phyloP scores from a whole-genome alignment of 2,113 vertebrate genomes.

The Hyaena hyaena region DNA sequence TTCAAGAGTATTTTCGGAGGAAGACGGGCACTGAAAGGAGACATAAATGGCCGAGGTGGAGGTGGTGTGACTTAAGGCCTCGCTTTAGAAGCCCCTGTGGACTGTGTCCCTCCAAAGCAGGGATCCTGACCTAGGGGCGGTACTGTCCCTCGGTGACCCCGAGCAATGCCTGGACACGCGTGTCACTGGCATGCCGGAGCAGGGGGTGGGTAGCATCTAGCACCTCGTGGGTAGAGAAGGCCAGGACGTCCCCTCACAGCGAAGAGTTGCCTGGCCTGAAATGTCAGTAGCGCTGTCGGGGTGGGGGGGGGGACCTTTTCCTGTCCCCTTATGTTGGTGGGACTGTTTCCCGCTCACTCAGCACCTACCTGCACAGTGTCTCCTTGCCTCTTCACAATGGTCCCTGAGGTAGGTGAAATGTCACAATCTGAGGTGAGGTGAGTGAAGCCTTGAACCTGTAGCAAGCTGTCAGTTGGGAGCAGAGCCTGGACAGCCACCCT shows the following conservation, averaged over 20 bases:
- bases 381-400: conserved; percentile 59
- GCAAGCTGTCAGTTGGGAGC: not conserved
- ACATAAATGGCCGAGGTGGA: not conserved
- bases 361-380: not conserved
- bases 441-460: conserved; percentile 40
- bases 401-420: conserved; percentile 32
- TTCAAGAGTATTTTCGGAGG: not conserved
- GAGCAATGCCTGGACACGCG: not conserved
- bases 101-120: not conserved
- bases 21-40: conserved; percentile 50
- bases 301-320: not conserved
- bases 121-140: not conserved
- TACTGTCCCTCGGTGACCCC: not conserved
- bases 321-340: not conserved
- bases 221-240: not conserved
- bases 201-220: not conserved
- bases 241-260: not conserved
- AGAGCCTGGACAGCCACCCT: not conserved
- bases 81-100: conserved; percentile 18
- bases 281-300: not conserved
- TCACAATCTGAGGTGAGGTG: conserved; percentile 62
- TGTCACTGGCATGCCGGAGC: not conserved
- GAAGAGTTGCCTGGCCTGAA: not conserved
- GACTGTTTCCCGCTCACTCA: not conserved
- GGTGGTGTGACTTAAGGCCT: not conserved